Evolutionary conservation across 2,113 vertebrate genomes (phyloP).

Genomic region (Rhipidura dahli): DNA sequence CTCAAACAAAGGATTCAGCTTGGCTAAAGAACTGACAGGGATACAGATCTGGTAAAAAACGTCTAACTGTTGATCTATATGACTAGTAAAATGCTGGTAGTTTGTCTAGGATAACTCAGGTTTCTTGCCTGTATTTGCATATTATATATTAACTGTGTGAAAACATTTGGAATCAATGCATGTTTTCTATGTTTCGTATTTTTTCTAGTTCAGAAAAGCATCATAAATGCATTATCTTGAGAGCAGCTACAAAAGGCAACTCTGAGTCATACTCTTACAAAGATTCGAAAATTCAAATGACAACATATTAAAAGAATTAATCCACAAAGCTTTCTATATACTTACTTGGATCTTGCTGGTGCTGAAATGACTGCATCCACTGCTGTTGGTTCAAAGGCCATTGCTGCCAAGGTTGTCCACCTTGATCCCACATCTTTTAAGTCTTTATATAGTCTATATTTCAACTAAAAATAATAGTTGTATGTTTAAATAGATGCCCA

Average conservation of each 20-base stretch:
- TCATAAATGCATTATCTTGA: neutral
- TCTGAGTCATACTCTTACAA: neutral
- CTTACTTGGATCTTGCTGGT: constrained; percentile 97
- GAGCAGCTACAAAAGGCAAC: neutral
- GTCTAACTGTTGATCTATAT: neutral
- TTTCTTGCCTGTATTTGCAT: neutral
- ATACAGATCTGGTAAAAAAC: neutral
- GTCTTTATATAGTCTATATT: constrained; percentile 71
- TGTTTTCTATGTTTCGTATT: neutral
- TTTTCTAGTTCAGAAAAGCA: neutral
- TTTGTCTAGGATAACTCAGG: neutral
- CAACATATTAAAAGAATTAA: neutral
- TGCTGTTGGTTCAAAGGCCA: constrained; percentile 99
- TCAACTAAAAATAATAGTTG: constrained; percentile 70
- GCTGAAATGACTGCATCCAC: constrained; percentile 99
- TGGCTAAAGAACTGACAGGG: neutral
- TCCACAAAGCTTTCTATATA: constrained; percentile 47
- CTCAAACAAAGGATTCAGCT: neutral
- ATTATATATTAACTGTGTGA: neutral
- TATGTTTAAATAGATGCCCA: constrained; percentile 61
- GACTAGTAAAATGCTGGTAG: neutral
- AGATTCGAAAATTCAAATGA: neutral
- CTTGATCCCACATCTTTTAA: constrained; percentile 97
- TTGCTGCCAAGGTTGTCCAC: constrained; percentile 98
- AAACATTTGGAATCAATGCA: neutral